A percentile compares a stretch with the other conserved stretches of the same genome.
Conservation (phyloP, 1,140 invertebrate species). For the Portunus trituberculatus region DNA sequence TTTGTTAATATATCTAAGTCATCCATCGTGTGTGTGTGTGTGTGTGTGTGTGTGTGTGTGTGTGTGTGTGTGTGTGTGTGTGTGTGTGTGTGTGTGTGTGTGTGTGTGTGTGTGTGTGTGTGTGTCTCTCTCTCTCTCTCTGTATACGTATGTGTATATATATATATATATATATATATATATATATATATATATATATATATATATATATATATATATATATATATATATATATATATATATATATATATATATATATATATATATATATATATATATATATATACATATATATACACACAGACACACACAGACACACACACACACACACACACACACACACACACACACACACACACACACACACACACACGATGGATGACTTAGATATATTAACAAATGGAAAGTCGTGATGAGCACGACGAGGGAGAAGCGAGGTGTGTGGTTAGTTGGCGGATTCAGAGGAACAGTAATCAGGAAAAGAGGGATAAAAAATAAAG, state of each 20-base stretch:
- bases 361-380: neutral
- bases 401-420: too few species aligned
- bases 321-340: constrained; percentile 28
- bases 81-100: neutral
- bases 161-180: neutral
- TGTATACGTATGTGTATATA: neutral
- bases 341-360: constrained; percentile 33
- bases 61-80: constrained; percentile 17
- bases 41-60: constrained; percentile 33
- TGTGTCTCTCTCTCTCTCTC: neutral
- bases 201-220: neutral
- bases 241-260: neutral
- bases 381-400: too few species aligned
- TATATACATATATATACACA: constrained; percentile 1
- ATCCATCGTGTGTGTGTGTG: neutral
- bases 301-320: neutral
- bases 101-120: constrained; percentile 30
- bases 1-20: too few species aligned
- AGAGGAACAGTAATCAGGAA: too few species aligned
- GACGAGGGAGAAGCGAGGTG: too few species aligned
- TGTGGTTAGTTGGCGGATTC: too few species aligned
- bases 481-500: too few species aligned
- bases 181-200: neutral
- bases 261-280: neutral
- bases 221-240: too few species aligned